Base-by-base conservation (phyloP, 2,888 invertebrate genomes). In the Carterocephalus palaemon region DNA sequence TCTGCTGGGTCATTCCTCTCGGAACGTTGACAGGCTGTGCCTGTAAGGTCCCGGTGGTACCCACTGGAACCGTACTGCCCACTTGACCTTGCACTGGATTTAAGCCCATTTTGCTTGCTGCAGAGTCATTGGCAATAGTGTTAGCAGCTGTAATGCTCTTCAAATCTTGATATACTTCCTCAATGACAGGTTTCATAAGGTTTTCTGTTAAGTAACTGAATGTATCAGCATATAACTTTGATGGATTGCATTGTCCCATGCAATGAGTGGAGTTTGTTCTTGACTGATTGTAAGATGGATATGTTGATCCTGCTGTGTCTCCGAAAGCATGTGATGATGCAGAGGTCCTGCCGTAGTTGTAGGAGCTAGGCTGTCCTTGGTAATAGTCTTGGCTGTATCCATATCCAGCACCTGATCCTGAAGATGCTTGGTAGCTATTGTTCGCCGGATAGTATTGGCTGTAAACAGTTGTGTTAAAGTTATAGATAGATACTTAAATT, bases 131-230 rank as follows among this genome's bases (percentile, higher is more conserved):
- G 53, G 69, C 63, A 2, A 84, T 50, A 1, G 82, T 76, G 40
- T 86, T 86, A 10, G 52, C 61, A 8, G 82, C 73, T 20, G 66
- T 69, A 6, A 86, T 70, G 2, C 65, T 61, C 53, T 70, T 80
- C 9, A 86, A 64, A 47, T 86, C 85, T 2, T 79, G 52, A 47
- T 83, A 82, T 1, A 85, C 84, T 62, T 86, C 86, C 46, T 78
- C 62, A 2, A 85, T 63, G 1, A 72, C 64, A 0, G 86, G 86
- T 48, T 82, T 76, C 79, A 86, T 78, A 7, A 84, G 56, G 48
- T 82, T 83, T 46, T 67, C 53, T 41, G 70, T 81, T 20, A 85
- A 60, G 54, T 81, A 84, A 23, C 55, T 70, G 47, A 80, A 83
- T 0, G 85, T 83, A 16, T 85, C 82, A 22, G 72, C 59, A 38